Conservation (phyloP, 2,888 invertebrate species). For the Microplitis deprimator region DNA sequence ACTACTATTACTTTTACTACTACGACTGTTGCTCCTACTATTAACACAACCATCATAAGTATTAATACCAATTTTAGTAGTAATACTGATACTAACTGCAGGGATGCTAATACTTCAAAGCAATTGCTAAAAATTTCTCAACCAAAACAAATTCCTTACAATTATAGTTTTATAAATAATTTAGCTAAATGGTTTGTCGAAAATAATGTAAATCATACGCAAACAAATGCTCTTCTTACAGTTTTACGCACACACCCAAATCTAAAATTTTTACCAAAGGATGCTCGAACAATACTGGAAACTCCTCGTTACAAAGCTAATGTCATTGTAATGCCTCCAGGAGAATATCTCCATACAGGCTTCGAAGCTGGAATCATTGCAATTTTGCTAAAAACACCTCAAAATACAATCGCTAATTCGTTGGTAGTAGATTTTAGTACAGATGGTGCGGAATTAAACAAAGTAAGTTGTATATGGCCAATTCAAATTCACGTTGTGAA, state of each 20-base stretch:
- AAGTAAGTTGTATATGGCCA: slow-evolving; percentile 39
- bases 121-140: too few species aligned
- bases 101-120: too few species aligned
- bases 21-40: too few species aligned
- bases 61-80: too few species aligned
- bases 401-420: not conserved
- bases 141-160: too few species aligned
- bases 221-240: not conserved
- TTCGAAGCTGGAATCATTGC: not conserved
- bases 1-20: too few species aligned
- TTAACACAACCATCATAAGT: too few species aligned
- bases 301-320: not conserved
- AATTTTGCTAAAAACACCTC: too few species aligned
- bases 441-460: not conserved
- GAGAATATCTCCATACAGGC: not conserved
- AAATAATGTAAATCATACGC: not conserved
- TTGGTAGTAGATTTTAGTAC: not conserved
- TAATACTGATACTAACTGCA: too few species aligned
- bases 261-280: not conserved
- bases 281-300: not conserved
- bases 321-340: not conserved
- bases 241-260: not conserved
- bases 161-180: not conserved
- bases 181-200: not conserved
- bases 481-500: slow-evolving; percentile 42